Percentiles rank a stretch among this genome's conserved stretches.
These are phyloP conservation scores for Syrrhaptes paradoxus DNA, from an alignment of 2,113 vertebrate genomes.

Conservation along the genomic window DNA sequence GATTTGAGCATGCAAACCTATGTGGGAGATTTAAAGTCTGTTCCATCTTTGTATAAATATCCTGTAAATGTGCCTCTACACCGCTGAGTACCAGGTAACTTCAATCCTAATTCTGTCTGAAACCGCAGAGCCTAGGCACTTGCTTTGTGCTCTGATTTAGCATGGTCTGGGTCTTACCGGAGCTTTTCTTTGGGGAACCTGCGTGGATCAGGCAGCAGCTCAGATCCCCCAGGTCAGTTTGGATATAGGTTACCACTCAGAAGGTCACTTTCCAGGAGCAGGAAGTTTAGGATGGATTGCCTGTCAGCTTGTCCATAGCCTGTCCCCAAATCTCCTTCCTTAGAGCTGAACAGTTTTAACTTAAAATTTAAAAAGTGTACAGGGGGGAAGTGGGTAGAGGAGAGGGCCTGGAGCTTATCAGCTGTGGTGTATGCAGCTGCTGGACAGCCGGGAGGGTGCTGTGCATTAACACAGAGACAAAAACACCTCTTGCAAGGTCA, in stretches of 20 bases:
- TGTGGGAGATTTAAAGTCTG: not conserved
- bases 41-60: not conserved
- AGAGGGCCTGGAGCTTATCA: not conserved
- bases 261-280: not conserved
- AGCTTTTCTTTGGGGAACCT: not conserved
- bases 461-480: not conserved
- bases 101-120: not conserved
- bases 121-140: not conserved
- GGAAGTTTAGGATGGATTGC: not conserved
- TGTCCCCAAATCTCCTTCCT: not conserved
- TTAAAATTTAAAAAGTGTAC: not conserved
- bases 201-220: not conserved
- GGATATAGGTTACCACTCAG: not conserved
- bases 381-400: too few species aligned
- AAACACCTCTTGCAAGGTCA: not conserved
- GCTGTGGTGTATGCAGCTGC: not conserved
- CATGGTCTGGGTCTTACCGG: not conserved
- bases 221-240: not conserved
- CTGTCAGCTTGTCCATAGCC: not conserved
- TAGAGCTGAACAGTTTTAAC: not conserved
- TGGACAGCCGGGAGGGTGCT: too few species aligned
- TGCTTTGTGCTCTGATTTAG: not conserved
- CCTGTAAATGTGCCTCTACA: not conserved
- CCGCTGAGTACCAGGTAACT: not conserved
- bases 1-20: not conserved